Evolutionary conservation across 2,888 invertebrate species (phyloP), one percentile per base, ranked within the genome.

Genomic region (Scaptomyza reducta): DNA sequence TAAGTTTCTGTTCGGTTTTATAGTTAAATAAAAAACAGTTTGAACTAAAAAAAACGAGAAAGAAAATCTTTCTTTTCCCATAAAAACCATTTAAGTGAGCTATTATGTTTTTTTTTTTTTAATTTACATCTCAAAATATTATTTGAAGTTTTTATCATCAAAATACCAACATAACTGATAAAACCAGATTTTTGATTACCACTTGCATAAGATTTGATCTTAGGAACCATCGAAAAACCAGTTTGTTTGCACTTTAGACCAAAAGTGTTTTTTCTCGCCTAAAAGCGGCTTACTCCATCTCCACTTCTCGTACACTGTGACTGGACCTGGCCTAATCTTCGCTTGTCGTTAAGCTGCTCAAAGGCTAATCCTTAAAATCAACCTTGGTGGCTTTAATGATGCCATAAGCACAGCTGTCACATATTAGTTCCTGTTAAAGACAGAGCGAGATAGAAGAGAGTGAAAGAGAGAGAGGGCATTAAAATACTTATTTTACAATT

Each of bases 291-390:
- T 67, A 63, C 29, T 33, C 16, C 11, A 16, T 16, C 16, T 40
- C 0, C 40, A 16, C 1, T 10, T 40, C 5, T 3, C 16, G 10
- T 16, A 9, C n/a, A 6, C 31, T 22, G 1, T 10, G 14, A 16
- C 11, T 33, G 41, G 31, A 31, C 49, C 57, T 47, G n/a, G 35
- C 38, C 56, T 65, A 69, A 82, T 70, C 67, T 66, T 33, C 64
- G 56, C 67, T 64, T 61, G 61, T 46, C 61, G 57, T 47, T 82
- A 88, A 82, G 88, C 88, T 45, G 80, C 85, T 82, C 65, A 80
- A 29, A 49, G 68, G 62, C 81, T 87, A 70, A 88, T 88, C 74
- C 81, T 33, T 51, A 53, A 77, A 77, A 77, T 79, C 85, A 88
- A 88, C 80, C 70, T 80, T 53, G 16, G 14, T 14, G 51, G 54